Evolutionary conservation across 2,888 invertebrate genomes (phyloP).

Genomic region (Sphaerophoria rueppellii): DNA sequence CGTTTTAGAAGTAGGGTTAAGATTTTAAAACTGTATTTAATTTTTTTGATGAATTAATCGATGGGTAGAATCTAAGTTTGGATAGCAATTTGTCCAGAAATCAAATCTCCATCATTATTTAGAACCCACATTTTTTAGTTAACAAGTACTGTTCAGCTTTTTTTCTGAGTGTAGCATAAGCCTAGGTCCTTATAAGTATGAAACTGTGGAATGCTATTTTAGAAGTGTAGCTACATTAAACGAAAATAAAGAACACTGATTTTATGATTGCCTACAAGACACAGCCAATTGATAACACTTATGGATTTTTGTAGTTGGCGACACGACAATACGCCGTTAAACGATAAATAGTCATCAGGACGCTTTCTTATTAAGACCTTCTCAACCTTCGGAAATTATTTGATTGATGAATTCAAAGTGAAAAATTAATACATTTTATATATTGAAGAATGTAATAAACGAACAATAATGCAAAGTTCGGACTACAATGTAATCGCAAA

Average conservation of each 20-base stretch:
- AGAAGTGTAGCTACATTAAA: slow-evolving; percentile 46
- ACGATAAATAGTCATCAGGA: slow-evolving; percentile 44
- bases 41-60: too few species aligned
- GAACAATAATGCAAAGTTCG: background rate
- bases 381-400: slow-evolving; percentile 58
- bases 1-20: too few species aligned
- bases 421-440: background rate
- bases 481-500: background rate
- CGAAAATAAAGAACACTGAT: slow-evolving; percentile 30
- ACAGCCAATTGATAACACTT: slow-evolving; percentile 62
- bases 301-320: slow-evolving; percentile 45
- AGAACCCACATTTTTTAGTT: too few species aligned
- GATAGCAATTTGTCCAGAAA: too few species aligned
- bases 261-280: slow-evolving; percentile 49
- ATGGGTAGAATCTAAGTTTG: too few species aligned
- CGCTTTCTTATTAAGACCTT: slow-evolving; percentile 42
- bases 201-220: slow-evolving; percentile 60
- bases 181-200: slow-evolving; percentile 19
- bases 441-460: background rate
- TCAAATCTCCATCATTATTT: too few species aligned
- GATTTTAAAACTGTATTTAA: too few species aligned
- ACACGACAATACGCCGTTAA: slow-evolving; percentile 64
- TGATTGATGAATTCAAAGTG: slow-evolving; percentile 55
- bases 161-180: slow-evolving; percentile 7
- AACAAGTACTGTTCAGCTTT: background rate